Base-by-base conservation (phyloP, 2,888 invertebrate genomes). In the Parascotia fuliginaria region DNA sequence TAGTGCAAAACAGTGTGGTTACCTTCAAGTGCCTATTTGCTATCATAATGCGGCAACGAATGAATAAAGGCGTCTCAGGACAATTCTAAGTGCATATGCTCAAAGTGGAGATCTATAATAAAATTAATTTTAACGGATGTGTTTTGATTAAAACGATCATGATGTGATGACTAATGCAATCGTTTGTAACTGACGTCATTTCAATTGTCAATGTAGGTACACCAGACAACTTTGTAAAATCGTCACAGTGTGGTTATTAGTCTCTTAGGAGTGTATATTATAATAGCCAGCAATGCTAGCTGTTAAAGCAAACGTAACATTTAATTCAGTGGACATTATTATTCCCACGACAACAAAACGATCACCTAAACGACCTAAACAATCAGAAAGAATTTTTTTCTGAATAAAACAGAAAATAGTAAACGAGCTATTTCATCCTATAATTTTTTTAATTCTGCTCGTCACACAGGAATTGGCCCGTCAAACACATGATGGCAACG, bases 391-490 rank as follows among this genome's bases (percentile, higher is more conserved):
- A 38, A 48, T 43, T 41, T 19, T 56, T 61, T 36, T 19, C 32
- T 9, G 11, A 14, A 22, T 34, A 34, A 46, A 42, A 43, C 33
- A 14, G 39, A 24, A 44, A 47, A 38, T 14, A 19, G 19, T 43
- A 38, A 49, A 31, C 44, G 41, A 58, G 31, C 13, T 19, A 43
- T 40, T 33, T 44, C 44, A 47, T 39, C 34, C 28, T 37, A 40
- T 46, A 37, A 9, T 37, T 42, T 46, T 55, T 64, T 61, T 51
- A 46, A 52, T 58, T 54, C 42, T 42, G 41, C 52, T 59, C 56
- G 60, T 58, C 62, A 70, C 60, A 56, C 55, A 47, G 41, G 28
- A 52, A 58, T 57, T 52, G 62, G 47, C 54, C 55, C 55, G 57
- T 61, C 61, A 68, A 64, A 64, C 44, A 50, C 59, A 65, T 51